Evolutionary conservation across 2,888 invertebrate genomes (phyloP).

Genomic region (Pollenia amentaria): DNA sequence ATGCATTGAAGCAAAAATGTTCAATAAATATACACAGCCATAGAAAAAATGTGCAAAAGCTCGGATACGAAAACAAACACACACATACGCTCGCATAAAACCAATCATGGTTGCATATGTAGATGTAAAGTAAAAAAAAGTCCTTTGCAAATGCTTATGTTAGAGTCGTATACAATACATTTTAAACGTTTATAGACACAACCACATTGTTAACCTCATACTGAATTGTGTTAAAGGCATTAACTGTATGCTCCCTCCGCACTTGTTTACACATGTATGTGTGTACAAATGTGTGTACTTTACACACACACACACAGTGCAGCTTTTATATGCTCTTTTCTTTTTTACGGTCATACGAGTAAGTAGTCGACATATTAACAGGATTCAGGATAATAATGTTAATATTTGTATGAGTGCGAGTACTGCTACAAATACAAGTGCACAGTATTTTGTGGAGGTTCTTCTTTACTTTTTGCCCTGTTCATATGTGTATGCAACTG

Average conservation of each 20-base stretch:
- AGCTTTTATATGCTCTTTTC: constrained; percentile 51
- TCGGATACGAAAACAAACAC: constrained; percentile 22
- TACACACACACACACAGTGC: constrained; percentile 32
- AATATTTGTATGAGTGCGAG: constrained; percentile 30
- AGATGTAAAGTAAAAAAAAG: constrained; percentile 21
- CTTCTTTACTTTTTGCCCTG: constrained; percentile 25
- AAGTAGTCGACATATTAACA: constrained; percentile 54
- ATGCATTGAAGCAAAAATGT: constrained; percentile 77
- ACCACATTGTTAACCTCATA: constrained; percentile 73
- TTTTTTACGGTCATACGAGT: constrained; percentile 54
- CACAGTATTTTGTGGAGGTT: constrained; percentile 49
- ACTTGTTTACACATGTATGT: constrained; percentile 5
- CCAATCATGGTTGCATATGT: constrained; percentile 3
- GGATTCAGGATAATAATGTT: constrained; percentile 46
- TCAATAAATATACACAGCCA: constrained; percentile 75
- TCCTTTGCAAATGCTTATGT: constrained; percentile 14
- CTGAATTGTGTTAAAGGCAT: constrained; percentile 56
- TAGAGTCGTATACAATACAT: constrained; percentile 50
- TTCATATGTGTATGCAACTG: not conserved
- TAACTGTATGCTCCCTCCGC: constrained; percentile 41
- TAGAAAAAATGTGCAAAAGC: constrained; percentile 36
- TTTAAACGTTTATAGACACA: constrained; percentile 72
- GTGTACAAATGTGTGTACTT: not conserved
- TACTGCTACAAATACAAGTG: not conserved
- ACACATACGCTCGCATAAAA: constrained; percentile 14